Evolutionary conservation across 2,797 vertebrate genomes (phyloP), one percentile per base, ranked within the genome.

Genomic region (Leptoclinus maculatus): DNA sequence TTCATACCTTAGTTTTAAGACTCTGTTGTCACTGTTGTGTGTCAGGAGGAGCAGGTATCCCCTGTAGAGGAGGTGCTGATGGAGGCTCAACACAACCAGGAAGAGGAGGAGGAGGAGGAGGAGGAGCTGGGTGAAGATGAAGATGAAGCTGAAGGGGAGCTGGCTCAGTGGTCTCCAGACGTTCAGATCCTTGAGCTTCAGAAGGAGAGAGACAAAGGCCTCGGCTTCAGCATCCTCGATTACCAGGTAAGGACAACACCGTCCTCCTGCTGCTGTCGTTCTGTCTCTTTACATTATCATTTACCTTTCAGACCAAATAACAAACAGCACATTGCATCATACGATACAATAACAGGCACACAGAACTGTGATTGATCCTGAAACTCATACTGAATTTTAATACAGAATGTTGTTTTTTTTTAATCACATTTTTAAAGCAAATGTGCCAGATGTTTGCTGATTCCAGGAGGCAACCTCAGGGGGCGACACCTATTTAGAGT

Each of bases 171-270:
- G 98, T 96, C 97, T 87, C 91, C 96, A 25, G 96, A 97, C 23
- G 90, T 98, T 82, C 95, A 95, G 83, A 71, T 95, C 81, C 82
- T 98, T 79, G 93, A 97, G 86, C 93, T 99, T 70, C 92, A 95
- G 77, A 99, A 99, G 85, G 96, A 91, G 66, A 41, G 92, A 74
- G 94, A 92, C 25, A 94, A 94, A 82, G 97, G 98, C 38, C 95
- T 99, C 10, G 98, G 98, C 86, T 99, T 99, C 95, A 99, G 98
- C 93, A 97, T 99, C 93, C 95, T 99, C 64, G 98, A 99, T 84
- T 99, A 99, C 83, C 97, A 99, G 97, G 98, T 98, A 70, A 56
- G 16, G 5, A 9, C 6, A 12, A 5, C 23, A 29, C 27, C 1
- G 3, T 25, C 5, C 19, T 36, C 25, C 63, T 64, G 62, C 5